Evolutionary conservation across 2,797 vertebrate genomes (phyloP).

Genomic region (Premnoplex brunnescens): DNA sequence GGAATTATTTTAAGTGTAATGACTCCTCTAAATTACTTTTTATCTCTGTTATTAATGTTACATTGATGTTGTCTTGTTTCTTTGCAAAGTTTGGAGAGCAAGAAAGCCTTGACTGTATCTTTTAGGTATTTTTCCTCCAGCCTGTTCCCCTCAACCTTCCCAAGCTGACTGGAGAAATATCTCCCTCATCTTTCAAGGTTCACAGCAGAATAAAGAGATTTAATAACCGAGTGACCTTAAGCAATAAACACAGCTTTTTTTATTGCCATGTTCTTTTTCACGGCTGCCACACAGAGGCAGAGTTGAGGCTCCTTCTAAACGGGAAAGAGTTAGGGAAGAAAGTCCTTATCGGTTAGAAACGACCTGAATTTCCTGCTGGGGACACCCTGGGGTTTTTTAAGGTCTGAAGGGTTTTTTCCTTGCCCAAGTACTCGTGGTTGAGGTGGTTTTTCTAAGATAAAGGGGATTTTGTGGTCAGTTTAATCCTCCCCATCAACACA

Average conservation of each 20-base stretch:
- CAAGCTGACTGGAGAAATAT: background rate
- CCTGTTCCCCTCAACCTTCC: background rate
- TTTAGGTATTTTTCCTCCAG: background rate
- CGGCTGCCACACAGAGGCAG: conserved; percentile 40
- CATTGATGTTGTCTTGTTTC: background rate
- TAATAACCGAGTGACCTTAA: background rate
- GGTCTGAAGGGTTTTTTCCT: background rate
- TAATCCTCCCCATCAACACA: background rate
- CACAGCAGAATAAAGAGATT: background rate
- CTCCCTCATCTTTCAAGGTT: background rate
- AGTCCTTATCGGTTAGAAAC: background rate
- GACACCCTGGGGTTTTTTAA: background rate
- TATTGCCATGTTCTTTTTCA: background rate
- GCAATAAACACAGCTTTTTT: background rate
- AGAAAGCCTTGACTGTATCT: background rate
- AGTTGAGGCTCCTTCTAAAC: background rate
- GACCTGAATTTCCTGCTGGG: background rate
- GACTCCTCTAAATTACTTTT: background rate
- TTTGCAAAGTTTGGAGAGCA: background rate
- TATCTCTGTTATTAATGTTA: background rate
- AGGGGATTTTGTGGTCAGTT: background rate
- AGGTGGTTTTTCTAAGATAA: background rate
- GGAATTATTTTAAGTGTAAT: background rate
- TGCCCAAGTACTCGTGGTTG: background rate
- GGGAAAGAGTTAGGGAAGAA: background rate